phyloP scores from a whole-genome alignment of 2,888 invertebrate species.

The Heliconius cydno region DNA sequence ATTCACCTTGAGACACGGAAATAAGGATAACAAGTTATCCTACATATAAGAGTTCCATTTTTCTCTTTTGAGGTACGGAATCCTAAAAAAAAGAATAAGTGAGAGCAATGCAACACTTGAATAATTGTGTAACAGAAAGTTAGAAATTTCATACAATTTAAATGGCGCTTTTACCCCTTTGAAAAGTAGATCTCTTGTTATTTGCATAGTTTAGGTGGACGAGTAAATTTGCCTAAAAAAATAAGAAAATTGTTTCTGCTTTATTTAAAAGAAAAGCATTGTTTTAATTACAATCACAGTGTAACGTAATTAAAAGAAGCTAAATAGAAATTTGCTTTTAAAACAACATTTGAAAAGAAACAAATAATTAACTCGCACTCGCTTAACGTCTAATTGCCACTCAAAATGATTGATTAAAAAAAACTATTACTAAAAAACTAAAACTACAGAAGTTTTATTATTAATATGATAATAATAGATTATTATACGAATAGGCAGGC shows the following conservation, averaged over 20 bases:
- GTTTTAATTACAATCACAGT: background rate
- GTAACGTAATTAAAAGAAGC: background rate
- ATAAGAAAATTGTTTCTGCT: background rate
- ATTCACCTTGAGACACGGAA: too few relatives aligned
- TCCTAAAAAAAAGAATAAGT: too few relatives aligned
- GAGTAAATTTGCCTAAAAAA: background rate
- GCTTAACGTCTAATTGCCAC: background rate
- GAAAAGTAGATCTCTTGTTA: too few relatives aligned
- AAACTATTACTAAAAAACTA: too few relatives aligned
- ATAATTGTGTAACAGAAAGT: too few relatives aligned
- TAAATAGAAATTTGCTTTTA: slow-evolving; percentile 4
- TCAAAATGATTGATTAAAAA: slow-evolving; percentile 15
- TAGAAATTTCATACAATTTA: too few relatives aligned
- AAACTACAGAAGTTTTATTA: background rate
- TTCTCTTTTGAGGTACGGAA: too few relatives aligned
- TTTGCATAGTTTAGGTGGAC: too few relatives aligned
- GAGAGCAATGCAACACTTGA: too few relatives aligned
- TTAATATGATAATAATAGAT: background rate
- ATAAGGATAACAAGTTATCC: too few relatives aligned
- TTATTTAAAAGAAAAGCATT: background rate
- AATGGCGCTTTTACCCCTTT: too few relatives aligned
- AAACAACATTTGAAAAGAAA: slow-evolving; percentile 1
- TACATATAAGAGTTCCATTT: too few relatives aligned
- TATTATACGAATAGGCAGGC: background rate
- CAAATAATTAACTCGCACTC: background rate